Conservation (phyloP, 2,113 vertebrate species). For the Alexandromys fortis region DNA sequence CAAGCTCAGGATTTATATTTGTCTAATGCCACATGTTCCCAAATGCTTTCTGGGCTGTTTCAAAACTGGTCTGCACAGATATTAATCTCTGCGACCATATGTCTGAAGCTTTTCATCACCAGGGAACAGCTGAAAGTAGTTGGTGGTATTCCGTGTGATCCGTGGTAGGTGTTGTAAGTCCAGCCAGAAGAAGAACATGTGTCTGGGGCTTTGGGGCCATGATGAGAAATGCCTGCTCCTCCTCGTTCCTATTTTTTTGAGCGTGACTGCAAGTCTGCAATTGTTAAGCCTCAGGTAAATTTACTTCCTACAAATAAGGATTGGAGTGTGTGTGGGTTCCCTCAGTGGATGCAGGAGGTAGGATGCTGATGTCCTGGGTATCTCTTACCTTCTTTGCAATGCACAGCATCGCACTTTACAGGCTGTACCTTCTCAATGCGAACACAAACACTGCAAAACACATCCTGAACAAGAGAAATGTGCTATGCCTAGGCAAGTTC, state of each 20-base stretch:
- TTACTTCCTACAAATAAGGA: neutral
- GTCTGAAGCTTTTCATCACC: slow-evolving; percentile 81
- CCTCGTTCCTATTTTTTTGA: slow-evolving; percentile 18
- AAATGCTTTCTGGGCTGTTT: slow-evolving; percentile 60
- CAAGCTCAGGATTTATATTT: slow-evolving; percentile 58
- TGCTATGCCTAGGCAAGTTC: neutral
- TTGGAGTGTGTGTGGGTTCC: neutral
- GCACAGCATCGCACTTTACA: rapidly evolving
- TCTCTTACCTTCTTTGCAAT: neutral
- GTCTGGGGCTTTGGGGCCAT: slow-evolving; percentile 6
- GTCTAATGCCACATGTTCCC: slow-evolving; percentile 61
- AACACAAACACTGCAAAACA: neutral
- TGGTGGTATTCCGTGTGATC: slow-evolving; percentile 9
- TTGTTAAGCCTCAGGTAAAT: neutral
- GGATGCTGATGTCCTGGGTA: neutral
- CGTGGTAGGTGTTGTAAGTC: slow-evolving; percentile 1
- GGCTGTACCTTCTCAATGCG: rapidly evolving
- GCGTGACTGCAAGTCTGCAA: neutral
- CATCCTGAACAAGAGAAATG: neutral
- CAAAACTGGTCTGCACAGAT: slow-evolving; percentile 28
- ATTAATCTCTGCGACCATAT: slow-evolving; percentile 72
- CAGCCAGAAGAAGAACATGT: slow-evolving; percentile 60
- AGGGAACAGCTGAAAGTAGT: slow-evolving; percentile 83
- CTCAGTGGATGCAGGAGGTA: rapidly evolving
- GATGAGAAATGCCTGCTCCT: slow-evolving; percentile 37